These are phyloP conservation scores for Caloenas nicobarica DNA, from an alignment of 2,113 vertebrate species.

Conservation along the genomic window DNA sequence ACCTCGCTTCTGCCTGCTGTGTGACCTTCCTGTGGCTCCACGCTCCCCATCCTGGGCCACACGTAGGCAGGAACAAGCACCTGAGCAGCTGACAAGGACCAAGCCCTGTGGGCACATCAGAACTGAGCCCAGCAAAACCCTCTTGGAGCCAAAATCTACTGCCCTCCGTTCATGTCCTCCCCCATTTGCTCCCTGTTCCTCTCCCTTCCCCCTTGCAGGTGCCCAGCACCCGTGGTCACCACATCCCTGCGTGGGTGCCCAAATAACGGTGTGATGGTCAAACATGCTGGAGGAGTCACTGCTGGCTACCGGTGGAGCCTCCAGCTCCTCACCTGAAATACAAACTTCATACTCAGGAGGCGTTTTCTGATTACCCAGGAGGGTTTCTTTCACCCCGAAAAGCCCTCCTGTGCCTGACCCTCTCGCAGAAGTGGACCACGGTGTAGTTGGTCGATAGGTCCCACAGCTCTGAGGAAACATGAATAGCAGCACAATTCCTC, in stretches of 20 bases:
- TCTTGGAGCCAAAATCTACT: neutral
- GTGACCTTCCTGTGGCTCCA: neutral
- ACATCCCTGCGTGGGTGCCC: neutral
- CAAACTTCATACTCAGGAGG: neutral
- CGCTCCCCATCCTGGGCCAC: neutral
- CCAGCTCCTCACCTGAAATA: neutral
- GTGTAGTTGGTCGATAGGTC: neutral
- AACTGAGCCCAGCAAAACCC: neutral
- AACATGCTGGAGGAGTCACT: neutral
- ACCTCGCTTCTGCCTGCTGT: neutral
- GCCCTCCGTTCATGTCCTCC: neutral
- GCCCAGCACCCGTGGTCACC: neutral
- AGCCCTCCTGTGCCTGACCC: neutral
- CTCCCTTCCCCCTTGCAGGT: neutral
- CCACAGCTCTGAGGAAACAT: neutral
- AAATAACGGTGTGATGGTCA: neutral
- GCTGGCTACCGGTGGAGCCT: neutral
- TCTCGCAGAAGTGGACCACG: neutral
- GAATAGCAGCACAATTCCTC: neutral
- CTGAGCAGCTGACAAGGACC: fast-evolving
- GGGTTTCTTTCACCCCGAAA: neutral
- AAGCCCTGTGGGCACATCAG: fast-evolving
- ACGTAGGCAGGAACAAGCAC: fast-evolving
- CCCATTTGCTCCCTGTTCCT: neutral
- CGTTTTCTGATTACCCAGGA: neutral